phyloP scores from a whole-genome alignment of 2,113 vertebrate species.

The Phalacrocorax brasilianus region DNA sequence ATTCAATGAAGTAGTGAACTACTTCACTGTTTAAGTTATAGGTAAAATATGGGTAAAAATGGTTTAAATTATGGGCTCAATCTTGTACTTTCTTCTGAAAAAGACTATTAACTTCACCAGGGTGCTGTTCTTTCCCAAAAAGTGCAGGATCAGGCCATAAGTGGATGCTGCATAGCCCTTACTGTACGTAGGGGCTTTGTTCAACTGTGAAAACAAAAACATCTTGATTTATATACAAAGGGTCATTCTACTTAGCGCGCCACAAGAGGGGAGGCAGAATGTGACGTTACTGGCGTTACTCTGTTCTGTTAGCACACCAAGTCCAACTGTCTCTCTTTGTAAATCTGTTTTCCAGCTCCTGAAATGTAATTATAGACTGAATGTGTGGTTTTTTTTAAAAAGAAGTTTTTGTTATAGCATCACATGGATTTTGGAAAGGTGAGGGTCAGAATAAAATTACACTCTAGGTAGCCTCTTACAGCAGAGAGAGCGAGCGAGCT shows the following conservation, averaged over 20 bases:
- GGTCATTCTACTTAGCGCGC: slow-evolving; percentile 46
- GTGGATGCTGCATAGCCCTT: slow-evolving; percentile 30
- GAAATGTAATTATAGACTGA: slow-evolving; percentile 30
- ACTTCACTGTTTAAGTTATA: not conserved
- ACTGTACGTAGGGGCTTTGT: slow-evolving; percentile 57
- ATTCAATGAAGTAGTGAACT: not conserved
- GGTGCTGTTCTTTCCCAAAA: not conserved
- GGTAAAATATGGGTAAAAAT: not conserved
- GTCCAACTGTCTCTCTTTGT: slow-evolving; percentile 38
- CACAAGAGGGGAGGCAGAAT: slow-evolving; percentile 37
- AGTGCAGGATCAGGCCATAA: not conserved
- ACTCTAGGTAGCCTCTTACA: not conserved
- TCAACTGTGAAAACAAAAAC: slow-evolving; percentile 46
- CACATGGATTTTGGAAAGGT: not conserved
- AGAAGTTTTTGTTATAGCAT: not conserved
- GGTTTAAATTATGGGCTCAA: not conserved
- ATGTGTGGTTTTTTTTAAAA: not conserved
- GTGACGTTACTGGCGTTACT: not conserved
- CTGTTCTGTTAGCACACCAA: slow-evolving; percentile 23
- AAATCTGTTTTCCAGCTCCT: slow-evolving; percentile 53
- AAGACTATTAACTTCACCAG: not conserved
- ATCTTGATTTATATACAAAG: slow-evolving; percentile 55
- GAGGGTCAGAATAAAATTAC: not conserved
- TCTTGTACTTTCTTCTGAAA: not conserved
- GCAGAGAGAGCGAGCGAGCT: not conserved